Conservation (phyloP, 2,797 vertebrate genomes). For the Mallotus villosus region DNA sequence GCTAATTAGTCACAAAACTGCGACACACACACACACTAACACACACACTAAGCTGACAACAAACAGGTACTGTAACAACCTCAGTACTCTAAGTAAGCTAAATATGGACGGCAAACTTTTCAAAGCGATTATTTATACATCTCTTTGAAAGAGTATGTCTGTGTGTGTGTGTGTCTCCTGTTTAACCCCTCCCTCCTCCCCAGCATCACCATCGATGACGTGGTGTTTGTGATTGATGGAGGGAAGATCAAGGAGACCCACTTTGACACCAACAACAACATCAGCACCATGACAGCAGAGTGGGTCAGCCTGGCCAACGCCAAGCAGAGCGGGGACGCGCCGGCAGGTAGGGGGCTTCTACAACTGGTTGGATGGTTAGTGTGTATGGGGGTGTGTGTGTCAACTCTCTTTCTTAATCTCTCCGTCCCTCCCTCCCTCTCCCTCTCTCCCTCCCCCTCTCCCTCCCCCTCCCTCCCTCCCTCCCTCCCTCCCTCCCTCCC, state of each 20-base stretch:
- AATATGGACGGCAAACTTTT: slow-evolving; percentile 38
- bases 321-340: slow-evolving; percentile 95
- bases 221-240: slow-evolving; percentile 95
- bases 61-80: slow-evolving; percentile 13
- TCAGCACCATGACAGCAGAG: slow-evolving; percentile 94
- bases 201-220: slow-evolving; percentile 98
- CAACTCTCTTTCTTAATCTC: slow-evolving; percentile 14
- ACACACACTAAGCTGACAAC: slow-evolving; percentile 36
- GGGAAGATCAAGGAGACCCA: slow-evolving; percentile 98
- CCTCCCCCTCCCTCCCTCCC: neutral
- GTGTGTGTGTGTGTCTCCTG: slow-evolving; percentile 15
- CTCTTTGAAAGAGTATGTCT: slow-evolving; percentile 20
- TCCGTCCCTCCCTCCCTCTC: slow-evolving; percentile 1
- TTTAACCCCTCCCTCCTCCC: slow-evolving; percentile 6
- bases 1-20: no score
- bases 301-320: slow-evolving; percentile 97
- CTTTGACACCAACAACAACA: slow-evolving; percentile 97
- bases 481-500: slow-evolving; percentile 4
- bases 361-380: neutral
- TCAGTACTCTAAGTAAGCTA: slow-evolving; percentile 27
- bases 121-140: slow-evolving; percentile 24
- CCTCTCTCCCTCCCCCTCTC: slow-evolving; percentile 1
- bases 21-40: slow-evolving; percentile 10
- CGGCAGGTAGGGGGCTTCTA: slow-evolving; percentile 79
- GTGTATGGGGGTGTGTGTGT: slow-evolving; percentile 17